These are phyloP conservation scores for Ips typographus DNA, from an alignment of 1,140 invertebrate genomes.

Conservation along the genomic window DNA sequence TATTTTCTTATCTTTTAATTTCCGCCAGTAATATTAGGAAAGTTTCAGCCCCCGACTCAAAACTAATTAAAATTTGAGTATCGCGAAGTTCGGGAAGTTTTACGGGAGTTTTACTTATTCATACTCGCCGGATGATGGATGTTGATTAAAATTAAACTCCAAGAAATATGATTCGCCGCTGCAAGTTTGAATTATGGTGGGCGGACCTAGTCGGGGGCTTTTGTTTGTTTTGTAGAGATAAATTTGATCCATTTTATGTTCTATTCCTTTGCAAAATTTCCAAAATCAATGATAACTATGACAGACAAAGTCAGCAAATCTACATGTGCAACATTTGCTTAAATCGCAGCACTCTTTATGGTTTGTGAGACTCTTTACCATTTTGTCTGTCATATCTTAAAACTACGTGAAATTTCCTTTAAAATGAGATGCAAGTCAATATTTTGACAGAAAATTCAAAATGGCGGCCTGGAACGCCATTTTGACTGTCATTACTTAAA, in stretches of 20 bases:
- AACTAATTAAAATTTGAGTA: slow-evolving; percentile 52
- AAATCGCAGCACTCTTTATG: not conserved
- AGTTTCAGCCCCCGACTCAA: slow-evolving; percentile 48
- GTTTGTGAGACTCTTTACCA: not conserved
- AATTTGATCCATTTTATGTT: not conserved
- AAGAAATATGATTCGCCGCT: slow-evolving; percentile 19
- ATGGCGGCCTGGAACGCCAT: too few species aligned
- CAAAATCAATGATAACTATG: too few species aligned
- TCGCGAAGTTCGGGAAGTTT: slow-evolving; percentile 47
- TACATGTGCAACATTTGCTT: not conserved
- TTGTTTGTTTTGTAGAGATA: too few species aligned
- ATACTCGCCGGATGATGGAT: slow-evolving; percentile 43
- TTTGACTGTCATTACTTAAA: not conserved
- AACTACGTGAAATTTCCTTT: too few species aligned
- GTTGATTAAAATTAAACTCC: slow-evolving; percentile 28
- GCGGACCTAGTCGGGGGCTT: not conserved
- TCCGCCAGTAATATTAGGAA: slow-evolving; percentile 51
- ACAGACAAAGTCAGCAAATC: too few species aligned
- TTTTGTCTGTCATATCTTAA: too few species aligned
- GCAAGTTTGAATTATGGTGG: not conserved
- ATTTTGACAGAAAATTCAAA: too few species aligned
- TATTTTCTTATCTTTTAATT: slow-evolving; percentile 53
- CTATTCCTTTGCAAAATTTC: not conserved
- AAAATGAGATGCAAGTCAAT: too few species aligned
- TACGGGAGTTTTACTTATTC: slow-evolving; percentile 50